Evolutionary conservation across 2,113 vertebrate genomes (phyloP).

Genomic region (Onychorhynchus coronatus): DNA sequence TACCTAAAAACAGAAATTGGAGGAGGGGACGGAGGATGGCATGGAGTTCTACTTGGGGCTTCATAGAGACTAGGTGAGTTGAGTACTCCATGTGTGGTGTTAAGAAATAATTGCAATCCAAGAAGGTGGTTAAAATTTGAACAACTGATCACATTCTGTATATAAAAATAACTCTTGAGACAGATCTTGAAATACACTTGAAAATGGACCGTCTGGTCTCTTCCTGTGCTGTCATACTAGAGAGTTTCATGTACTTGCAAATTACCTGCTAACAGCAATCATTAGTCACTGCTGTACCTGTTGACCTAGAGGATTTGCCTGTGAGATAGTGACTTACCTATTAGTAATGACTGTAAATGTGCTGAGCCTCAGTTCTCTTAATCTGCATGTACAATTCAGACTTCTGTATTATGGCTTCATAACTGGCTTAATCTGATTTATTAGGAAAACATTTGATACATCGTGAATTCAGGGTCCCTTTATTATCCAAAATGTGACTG

Average conservation of each 20-base stretch:
- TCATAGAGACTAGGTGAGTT: background rate
- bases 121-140: background rate
- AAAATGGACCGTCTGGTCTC: background rate
- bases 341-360: background rate
- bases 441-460: background rate
- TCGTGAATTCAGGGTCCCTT: background rate
- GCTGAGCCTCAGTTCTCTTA: background rate
- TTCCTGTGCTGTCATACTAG: background rate
- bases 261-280: background rate
- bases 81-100: accelerated
- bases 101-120: background rate
- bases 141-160: background rate
- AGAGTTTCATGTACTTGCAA: background rate
- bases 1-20: background rate
- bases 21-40: background rate
- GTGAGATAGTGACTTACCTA: background rate
- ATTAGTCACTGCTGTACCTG: background rate
- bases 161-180: background rate
- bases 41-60: background rate
- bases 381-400: background rate
- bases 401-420: background rate
- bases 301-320: background rate
- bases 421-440: background rate
- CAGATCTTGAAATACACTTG: background rate
- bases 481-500: background rate